Evolutionary conservation across 2,113 vertebrate species (phyloP).

Genomic region (Egretta garzetta): DNA sequence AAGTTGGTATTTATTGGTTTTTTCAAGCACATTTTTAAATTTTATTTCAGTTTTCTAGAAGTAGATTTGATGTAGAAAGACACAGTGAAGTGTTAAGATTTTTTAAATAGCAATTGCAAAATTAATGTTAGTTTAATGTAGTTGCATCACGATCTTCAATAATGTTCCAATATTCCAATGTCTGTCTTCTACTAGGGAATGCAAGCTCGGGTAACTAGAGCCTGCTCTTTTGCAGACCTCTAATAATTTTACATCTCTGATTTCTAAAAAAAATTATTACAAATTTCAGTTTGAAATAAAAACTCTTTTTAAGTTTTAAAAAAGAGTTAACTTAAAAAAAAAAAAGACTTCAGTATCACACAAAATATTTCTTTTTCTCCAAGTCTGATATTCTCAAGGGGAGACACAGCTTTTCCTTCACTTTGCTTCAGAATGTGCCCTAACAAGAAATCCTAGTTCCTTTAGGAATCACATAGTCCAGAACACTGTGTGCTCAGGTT

Average conservation of each 20-base stretch:
- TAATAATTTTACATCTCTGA: background rate
- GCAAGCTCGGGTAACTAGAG: background rate
- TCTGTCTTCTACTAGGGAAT: background rate
- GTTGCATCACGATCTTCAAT: background rate
- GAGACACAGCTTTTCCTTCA: background rate
- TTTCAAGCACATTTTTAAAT: background rate
- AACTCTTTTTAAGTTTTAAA: background rate
- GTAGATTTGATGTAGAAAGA: background rate
- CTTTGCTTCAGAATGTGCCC: background rate
- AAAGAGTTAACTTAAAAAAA: background rate
- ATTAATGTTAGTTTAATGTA: background rate
- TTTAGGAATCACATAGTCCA: background rate
- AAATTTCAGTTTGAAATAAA: background rate
- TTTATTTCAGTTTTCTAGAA: background rate
- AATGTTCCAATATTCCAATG: background rate
- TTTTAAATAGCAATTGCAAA: background rate
- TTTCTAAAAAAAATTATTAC: background rate
- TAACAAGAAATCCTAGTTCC: background rate
- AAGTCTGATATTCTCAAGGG: background rate
- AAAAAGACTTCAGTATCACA: background rate
- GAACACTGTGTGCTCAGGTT: background rate
- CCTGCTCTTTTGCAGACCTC: background rate
- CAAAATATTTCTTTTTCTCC: background rate
- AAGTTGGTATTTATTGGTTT: background rate
- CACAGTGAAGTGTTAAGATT: background rate